phyloP scores from a whole-genome alignment of 1,140 invertebrate genomes.

The Bombus haemorrhoidalis region DNA sequence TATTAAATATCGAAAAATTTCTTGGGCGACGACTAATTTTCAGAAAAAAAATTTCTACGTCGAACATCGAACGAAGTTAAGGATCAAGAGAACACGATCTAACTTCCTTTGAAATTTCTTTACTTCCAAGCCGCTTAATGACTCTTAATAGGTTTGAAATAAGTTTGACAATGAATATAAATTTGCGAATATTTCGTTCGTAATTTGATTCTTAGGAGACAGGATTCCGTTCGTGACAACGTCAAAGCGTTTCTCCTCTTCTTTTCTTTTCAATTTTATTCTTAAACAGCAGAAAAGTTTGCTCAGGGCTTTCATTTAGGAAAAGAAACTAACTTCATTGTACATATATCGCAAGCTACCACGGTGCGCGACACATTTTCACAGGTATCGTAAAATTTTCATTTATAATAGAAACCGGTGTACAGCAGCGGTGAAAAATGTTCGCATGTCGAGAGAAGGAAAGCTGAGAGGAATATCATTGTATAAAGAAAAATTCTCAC shows the following conservation, averaged over 20 bases:
- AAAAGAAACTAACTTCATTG: not conserved
- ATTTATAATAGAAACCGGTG: not conserved
- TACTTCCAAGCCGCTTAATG: not conserved
- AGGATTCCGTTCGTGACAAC: not conserved
- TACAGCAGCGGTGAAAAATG: not conserved
- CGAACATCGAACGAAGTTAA: not conserved
- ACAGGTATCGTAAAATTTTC: not conserved
- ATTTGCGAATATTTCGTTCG: not conserved
- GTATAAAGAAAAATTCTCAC: not conserved
- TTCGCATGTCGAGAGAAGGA: not conserved
- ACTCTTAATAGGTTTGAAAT: conserved; percentile 21
- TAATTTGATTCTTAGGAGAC: not conserved
- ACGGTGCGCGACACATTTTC: too few species aligned
- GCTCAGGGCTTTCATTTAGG: not conserved
- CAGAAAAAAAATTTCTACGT: not conserved
- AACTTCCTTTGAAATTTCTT: conserved; percentile 15
- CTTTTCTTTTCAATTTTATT: not conserved
- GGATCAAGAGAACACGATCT: not conserved
- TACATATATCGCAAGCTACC: not conserved
- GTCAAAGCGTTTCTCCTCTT: too few species aligned
- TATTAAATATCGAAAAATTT: not conserved
- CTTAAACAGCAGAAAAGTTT: not conserved
- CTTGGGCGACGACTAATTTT: not conserved
- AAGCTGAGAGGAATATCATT: not conserved
- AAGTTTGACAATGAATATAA: not conserved